phyloP scores from a whole-genome alignment of 1,140 invertebrate species.

The Heliconius melpomene region DNA sequence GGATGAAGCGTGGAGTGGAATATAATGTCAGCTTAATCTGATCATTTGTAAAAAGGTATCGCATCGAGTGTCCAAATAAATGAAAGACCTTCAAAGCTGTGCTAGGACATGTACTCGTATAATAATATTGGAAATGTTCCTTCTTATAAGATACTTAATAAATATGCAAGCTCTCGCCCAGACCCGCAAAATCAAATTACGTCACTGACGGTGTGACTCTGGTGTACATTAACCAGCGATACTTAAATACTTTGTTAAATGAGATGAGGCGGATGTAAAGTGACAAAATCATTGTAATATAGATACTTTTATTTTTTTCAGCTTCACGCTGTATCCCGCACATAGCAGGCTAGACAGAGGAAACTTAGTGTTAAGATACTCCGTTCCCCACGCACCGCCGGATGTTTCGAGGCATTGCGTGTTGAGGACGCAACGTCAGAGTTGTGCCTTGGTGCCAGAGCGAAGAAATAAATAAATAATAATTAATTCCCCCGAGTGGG shows the following conservation, averaged over 20 bases:
- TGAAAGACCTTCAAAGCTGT: not conserved
- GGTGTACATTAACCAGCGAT: not conserved
- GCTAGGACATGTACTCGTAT: not conserved
- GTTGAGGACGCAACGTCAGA: no score
- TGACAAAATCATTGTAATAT: not conserved
- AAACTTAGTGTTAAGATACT: no score
- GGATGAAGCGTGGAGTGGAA: no score
- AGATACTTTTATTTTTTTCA: not conserved
- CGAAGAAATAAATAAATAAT: no score
- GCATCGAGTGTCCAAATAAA: not conserved
- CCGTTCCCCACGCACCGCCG: no score
- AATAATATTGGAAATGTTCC: not conserved
- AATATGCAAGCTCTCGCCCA: not conserved
- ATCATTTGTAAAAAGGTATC: not conserved
- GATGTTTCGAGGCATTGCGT: no score
- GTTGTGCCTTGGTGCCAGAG: no score
- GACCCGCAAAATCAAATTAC: not conserved
- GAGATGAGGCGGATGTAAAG: not conserved
- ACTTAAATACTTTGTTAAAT: not conserved
- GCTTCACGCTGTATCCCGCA: no score
- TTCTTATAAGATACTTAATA: not conserved
- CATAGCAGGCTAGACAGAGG: no score
- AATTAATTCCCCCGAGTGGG: no score
- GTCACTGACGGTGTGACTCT: not conserved
- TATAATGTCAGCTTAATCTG: not conserved